Percentiles rank a stretch among this genome's conserved stretches.
These are phyloP conservation scores for Gambusia holbrooki DNA, from an alignment of 2,113 vertebrate species.

Conservation along the genomic window DNA sequence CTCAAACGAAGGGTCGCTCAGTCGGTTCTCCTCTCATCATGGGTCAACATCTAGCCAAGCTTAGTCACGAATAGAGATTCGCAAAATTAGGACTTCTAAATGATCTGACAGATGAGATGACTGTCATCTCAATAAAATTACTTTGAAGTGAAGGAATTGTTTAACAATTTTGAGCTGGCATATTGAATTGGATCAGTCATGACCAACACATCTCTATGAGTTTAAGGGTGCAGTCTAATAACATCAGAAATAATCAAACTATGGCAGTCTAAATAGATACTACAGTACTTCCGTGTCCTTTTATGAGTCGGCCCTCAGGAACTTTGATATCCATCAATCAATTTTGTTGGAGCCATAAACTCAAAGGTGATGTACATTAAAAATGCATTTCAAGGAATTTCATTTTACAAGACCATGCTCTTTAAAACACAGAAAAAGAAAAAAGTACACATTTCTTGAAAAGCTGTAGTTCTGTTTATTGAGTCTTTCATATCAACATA, in stretches of 20 bases:
- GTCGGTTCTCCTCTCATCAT: background rate
- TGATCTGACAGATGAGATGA: background rate
- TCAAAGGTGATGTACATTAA: background rate
- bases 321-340: background rate
- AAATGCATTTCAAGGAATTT: background rate
- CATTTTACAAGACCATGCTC: background rate
- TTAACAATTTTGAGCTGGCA: background rate
- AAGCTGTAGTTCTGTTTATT: conserved; percentile 71
- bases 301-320: background rate
- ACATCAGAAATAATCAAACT: conserved; percentile 25
- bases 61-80: background rate
- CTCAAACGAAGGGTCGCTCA: background rate
- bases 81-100: too few species aligned
- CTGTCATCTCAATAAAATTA: background rate
- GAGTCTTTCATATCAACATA: conserved; percentile 67
- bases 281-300: background rate
- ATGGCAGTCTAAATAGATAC: background rate
- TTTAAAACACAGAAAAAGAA: background rate
- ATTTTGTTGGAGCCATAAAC: background rate
- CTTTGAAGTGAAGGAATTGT: background rate
- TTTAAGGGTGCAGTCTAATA: conserved; percentile 22
- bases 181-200: background rate
- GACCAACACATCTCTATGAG: background rate
- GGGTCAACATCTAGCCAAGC: background rate
- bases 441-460: conserved; percentile 40